Percentiles rank a stretch among this genome's conserved stretches.
These are phyloP conservation scores for Coregonus clupeaformis DNA, from an alignment of 2,113 vertebrate species.

Conservation along the genomic window DNA sequence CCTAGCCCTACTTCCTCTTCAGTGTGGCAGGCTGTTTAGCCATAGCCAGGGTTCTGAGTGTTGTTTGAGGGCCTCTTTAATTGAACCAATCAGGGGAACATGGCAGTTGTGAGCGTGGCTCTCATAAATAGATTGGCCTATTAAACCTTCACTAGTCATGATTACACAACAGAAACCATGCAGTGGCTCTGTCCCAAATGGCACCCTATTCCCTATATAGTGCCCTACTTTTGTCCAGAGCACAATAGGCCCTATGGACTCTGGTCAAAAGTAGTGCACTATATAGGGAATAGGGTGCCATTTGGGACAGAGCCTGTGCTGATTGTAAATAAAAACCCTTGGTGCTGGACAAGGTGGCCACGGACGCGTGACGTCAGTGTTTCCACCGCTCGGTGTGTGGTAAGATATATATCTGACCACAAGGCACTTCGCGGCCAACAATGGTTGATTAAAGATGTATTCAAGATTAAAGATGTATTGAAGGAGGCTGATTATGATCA, in stretches of 20 bases:
- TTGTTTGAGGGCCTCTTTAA: slow-evolving; percentile 20
- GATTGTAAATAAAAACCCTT: no score
- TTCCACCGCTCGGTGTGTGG: no score
- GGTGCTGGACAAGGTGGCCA: no score
- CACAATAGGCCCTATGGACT: no score
- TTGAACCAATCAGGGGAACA: slow-evolving; percentile 32
- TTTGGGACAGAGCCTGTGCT: no score
- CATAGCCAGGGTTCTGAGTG: neutral
- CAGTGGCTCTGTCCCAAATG: slow-evolving; percentile 8
- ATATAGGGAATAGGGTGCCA: neutral
- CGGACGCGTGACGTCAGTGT: no score
- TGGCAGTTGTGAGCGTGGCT: slow-evolving; percentile 8
- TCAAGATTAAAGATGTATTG: slow-evolving; percentile 64
- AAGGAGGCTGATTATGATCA: slow-evolving; percentile 63
- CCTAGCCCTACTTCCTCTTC: no score
- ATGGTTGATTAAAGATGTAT: neutral
- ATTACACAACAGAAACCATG: slow-evolving; percentile 1
- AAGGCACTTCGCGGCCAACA: neutral
- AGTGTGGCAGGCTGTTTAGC: neutral
- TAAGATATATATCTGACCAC: no score
- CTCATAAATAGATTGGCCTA: slow-evolving; percentile 23
- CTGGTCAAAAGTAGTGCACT: neutral
- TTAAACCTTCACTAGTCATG: slow-evolving; percentile 8
- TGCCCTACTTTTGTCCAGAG: no score
- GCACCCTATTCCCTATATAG: neutral